Base-by-base conservation (phyloP, 2,113 vertebrate genomes). In the Sturnira hondurensis region DNA sequence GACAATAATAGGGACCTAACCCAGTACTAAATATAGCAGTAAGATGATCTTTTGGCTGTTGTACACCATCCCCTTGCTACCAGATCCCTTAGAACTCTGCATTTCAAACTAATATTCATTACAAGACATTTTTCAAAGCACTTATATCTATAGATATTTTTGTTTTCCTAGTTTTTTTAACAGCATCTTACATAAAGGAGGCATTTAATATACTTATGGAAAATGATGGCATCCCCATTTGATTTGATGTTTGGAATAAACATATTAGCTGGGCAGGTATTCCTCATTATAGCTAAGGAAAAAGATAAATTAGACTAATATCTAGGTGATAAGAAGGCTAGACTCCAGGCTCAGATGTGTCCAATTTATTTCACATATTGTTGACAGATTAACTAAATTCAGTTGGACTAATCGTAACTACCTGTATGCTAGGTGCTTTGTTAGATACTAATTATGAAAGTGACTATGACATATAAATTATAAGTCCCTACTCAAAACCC, bases 171-270 rank as follows among this genome's bases (percentile, higher is more conserved):
- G 47, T 43, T 52, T 71, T 58, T 24, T 61, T 67, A 15, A 82
- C 6, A 91, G 68, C 50, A 87, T 94, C 50, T 47, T 65, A 90
- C 20, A 76, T 74, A 74, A 94, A 71, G 65, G 83, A 81, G 36
- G 47, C 7, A 83, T 88, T 65, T 80, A 80, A 85, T 86, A 13
- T 78, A 67, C 82, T 89, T 97, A 36, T 45, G 26, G 47, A 67
- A 73, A 71, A 70, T 24, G 6, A 89, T 87, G 38, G 31, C 26
- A 87, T 80, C 12, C 28, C 73, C 52, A 82, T 78, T 45, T 74
- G 50, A 94, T 73, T 61, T 86, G 31, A 93, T 86, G 36, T 85
- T 89, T 92, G 58, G 91, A 95, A 95, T 93, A 88, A 70, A 76
- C 43, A n/a, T 89, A 86, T 26, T 80, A 85, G 33, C 38, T 85